Evolutionary conservation across 1,140 invertebrate species (phyloP).

Genomic region (Rhynchophorus ferrugineus): DNA sequence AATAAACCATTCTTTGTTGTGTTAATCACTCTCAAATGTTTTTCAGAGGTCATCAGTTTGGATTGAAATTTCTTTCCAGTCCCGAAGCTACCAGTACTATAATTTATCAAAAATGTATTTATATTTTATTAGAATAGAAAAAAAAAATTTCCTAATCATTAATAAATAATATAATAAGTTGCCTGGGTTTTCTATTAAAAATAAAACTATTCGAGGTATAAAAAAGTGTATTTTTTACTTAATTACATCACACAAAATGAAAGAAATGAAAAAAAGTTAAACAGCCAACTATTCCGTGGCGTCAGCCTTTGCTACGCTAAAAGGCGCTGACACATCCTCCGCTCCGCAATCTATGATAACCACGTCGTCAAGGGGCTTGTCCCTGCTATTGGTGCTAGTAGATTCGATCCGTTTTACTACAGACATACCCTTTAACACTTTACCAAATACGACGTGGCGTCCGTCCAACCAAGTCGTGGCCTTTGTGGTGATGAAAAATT

Average conservation of each 20-base stretch:
- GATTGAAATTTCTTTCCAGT: too few relatives aligned
- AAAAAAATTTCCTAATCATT: too few relatives aligned
- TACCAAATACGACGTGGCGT: constrained; percentile 96
- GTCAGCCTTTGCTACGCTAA: constrained; percentile 73
- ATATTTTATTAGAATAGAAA: too few relatives aligned
- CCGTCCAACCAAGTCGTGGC: constrained; percentile 93
- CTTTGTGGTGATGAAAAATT: constrained; percentile 94
- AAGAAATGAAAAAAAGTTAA: not conserved
- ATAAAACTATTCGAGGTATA: too few relatives aligned
- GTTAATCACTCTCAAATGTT: too few relatives aligned
- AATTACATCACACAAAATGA: not conserved
- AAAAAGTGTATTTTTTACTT: too few relatives aligned
- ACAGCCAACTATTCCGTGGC: constrained; percentile 42
- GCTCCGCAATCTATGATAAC: constrained; percentile 67
- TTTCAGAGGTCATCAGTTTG: too few relatives aligned
- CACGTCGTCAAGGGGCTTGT: constrained; percentile 73
- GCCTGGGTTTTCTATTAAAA: too few relatives aligned
- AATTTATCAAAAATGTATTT: too few relatives aligned
- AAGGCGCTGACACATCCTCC: constrained; percentile 64
- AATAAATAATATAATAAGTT: too few relatives aligned
- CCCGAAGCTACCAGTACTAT: too few relatives aligned
- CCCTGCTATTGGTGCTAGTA: constrained; percentile 61
- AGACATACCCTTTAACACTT: constrained; percentile 86
- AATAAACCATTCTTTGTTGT: too few relatives aligned
- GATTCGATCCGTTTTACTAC: constrained; percentile 81